Percentiles rank a stretch among this genome's conserved stretches.
These are phyloP conservation scores for Odocoileus virginianus DNA, from an alignment of 2,113 vertebrate genomes.

Conservation along the genomic window DNA sequence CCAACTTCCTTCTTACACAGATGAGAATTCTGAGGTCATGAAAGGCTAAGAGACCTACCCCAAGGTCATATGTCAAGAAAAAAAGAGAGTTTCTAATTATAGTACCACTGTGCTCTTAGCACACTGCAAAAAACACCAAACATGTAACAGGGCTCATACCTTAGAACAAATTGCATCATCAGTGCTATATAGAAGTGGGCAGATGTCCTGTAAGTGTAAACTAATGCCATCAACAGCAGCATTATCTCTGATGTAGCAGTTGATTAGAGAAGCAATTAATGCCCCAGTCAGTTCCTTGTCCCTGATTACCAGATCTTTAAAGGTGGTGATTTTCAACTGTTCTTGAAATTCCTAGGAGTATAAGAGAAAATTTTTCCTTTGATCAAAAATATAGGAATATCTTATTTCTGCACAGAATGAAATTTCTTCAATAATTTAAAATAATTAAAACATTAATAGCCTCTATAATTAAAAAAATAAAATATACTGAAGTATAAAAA, in stretches of 20 bases:
- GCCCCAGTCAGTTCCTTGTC: constrained; percentile 94
- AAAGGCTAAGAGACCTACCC: not conserved
- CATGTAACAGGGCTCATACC: constrained; percentile 75
- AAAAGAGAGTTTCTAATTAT: not conserved
- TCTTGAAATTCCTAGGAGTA: constrained; percentile 92
- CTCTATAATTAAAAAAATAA: not conserved
- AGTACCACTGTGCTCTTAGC: not conserved
- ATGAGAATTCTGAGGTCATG: not conserved
- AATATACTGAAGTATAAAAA: not conserved
- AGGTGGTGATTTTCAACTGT: constrained; percentile 91
- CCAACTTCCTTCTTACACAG: not conserved
- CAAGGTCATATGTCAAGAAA: not conserved
- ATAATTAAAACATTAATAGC: not conserved
- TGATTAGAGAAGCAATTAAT: constrained; percentile 94
- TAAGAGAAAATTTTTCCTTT: not conserved
- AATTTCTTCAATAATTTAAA: constrained; percentile 33
- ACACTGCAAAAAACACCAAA: not conserved
- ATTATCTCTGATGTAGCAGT: constrained; percentile 96
- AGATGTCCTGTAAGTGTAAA: constrained; percentile 91
- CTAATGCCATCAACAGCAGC: constrained; percentile 95
- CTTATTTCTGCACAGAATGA: not conserved
- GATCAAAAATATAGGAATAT: not conserved
- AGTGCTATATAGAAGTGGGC: constrained; percentile 94
- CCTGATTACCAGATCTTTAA: constrained; percentile 94
- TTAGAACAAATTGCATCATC: constrained; percentile 97